Evolutionary conservation across 2,888 invertebrate species (phyloP).

Genomic region (Leptinotarsa rubiginosa): DNA sequence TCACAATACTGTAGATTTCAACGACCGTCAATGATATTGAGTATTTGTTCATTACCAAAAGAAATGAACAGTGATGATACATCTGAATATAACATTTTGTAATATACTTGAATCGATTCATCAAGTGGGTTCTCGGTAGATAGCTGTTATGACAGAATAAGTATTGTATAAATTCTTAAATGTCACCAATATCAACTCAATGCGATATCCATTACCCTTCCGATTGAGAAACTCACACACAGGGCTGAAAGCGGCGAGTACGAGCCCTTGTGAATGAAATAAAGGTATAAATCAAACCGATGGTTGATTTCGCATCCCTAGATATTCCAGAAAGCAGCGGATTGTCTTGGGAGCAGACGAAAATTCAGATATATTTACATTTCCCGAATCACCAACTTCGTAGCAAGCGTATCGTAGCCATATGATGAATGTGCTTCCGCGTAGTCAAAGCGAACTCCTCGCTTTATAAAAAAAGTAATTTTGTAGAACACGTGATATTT

Average conservation of each 20-base stretch:
- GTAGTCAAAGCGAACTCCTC: constrained; percentile 25
- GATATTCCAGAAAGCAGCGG: constrained; percentile 40
- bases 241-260: neutral
- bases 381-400: constrained; percentile 49
- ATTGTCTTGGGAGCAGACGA: constrained; percentile 49
- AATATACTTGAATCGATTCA: too few relatives aligned
- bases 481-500: constrained; percentile 36
- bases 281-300: constrained; percentile 42
- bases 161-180: too few relatives aligned
- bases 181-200: too few relatives aligned
- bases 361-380: constrained; percentile 53
- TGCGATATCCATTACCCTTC: neutral
- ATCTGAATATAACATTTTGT: too few relatives aligned
- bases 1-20: too few relatives aligned
- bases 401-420: constrained; percentile 18
- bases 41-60: too few relatives aligned
- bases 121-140: too few relatives aligned
- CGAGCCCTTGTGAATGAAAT: constrained; percentile 18
- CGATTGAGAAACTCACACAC: neutral
- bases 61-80: too few relatives aligned
- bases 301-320: constrained; percentile 43
- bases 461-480: constrained; percentile 36
- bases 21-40: too few relatives aligned
- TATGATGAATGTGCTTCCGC: constrained; percentile 40
- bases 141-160: too few relatives aligned